Conservation (phyloP, 92 coral and sea anemone genomes). For the Actinernus sp. region DNA sequence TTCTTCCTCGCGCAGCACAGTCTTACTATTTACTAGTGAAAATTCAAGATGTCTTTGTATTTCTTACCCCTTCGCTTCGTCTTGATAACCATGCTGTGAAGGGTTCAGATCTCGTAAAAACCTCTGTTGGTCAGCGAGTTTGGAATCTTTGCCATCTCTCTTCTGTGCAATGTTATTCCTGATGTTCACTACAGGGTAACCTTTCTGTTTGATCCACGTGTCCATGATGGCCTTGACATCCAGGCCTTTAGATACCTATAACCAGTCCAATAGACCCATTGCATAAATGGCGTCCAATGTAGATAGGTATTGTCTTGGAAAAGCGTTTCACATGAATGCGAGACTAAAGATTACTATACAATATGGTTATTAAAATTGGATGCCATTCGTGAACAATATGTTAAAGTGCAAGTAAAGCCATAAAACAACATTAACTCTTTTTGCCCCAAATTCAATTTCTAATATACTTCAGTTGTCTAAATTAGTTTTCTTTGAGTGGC, state of each 20-base stretch:
- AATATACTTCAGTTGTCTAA: no score
- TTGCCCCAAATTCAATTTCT: not conserved
- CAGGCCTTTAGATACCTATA: conserved; percentile 74
- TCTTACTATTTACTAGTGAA: no score
- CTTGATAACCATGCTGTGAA: conserved; percentile 42
- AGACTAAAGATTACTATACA: no score
- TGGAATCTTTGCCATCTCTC: conserved; percentile 33
- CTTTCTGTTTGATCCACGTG: conserved; percentile 97
- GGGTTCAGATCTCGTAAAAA: conserved; percentile 81
- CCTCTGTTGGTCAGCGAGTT: conserved; percentile 78
- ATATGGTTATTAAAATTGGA: not conserved
- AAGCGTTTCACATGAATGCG: no score
- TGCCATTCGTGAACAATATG: no score
- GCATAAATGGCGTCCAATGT: no score
- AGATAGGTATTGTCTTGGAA: no score
- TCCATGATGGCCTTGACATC: conserved; percentile 97
- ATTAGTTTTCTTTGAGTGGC: no score
- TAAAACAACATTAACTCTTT: not conserved
- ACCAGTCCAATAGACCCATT: no score
- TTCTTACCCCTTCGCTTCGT: conserved; percentile 66
- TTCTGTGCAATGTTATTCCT: conserved; percentile 26
- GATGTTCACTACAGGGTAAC: conserved; percentile 90
- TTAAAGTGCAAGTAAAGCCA: no score
- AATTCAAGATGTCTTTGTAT: no score
- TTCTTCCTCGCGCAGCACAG: no score